Conservation (phyloP, 2,888 invertebrate species). For the Stictocephala bisonia region DNA sequence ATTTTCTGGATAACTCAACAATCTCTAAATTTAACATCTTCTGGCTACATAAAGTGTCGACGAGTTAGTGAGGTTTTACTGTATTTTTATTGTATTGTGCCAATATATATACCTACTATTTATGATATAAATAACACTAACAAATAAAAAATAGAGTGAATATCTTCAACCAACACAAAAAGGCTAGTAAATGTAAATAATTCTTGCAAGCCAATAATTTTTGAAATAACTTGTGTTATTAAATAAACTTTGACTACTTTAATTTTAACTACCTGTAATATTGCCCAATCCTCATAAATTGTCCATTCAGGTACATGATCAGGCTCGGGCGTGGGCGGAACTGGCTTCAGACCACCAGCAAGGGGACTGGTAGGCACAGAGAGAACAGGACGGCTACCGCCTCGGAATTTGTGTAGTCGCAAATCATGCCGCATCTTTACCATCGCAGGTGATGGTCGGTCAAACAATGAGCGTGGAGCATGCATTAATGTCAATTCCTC, state of each 20-base stretch:
- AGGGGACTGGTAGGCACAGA: slow-evolving; percentile 46
- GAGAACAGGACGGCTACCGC: slow-evolving; percentile 66
- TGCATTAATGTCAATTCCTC: slow-evolving; percentile 78
- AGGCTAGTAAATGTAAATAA: too few species aligned
- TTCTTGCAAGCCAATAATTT: too few species aligned
- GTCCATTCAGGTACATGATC: slow-evolving; percentile 88
- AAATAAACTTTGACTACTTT: neutral
- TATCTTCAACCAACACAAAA: too few species aligned
- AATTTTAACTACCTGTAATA: slow-evolving; percentile 74
- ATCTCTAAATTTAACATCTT: too few species aligned
- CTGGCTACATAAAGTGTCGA: too few species aligned
- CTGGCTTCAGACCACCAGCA: slow-evolving; percentile 55
- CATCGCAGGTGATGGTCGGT: slow-evolving; percentile 79
- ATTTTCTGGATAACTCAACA: too few species aligned
- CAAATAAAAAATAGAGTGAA: too few species aligned
- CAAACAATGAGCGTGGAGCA: slow-evolving; percentile 85
- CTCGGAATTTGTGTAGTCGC: slow-evolving; percentile 77
- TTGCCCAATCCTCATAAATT: slow-evolving; percentile 89
- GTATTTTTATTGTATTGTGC: too few species aligned
- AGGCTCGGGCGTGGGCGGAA: slow-evolving; percentile 69
- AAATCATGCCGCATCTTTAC: slow-evolving; percentile 82
- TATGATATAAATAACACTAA: too few species aligned
- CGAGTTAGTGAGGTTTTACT: too few species aligned
- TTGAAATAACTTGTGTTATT: neutral
- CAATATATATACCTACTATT: too few species aligned